A percentile compares a stretch with the other conserved stretches of the same genome.
Evolutionary conservation across 2,113 vertebrate species (phyloP).

Genomic region (Eulemur rufifrons): DNA sequence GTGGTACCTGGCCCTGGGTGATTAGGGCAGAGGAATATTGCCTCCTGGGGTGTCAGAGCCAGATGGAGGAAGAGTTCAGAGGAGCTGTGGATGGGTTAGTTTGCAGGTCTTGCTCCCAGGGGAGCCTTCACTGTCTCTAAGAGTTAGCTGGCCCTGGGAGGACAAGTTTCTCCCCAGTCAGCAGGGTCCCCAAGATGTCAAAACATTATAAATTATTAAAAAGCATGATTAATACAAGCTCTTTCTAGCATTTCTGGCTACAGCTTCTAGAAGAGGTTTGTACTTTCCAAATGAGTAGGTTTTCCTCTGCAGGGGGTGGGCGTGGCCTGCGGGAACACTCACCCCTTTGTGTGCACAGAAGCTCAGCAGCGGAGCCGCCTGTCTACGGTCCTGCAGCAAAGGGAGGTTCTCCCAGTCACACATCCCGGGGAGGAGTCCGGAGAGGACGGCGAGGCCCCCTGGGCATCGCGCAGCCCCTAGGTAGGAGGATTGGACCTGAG

Average conservation of each 20-base stretch:
- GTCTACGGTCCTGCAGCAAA: background rate
- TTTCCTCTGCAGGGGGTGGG: background rate
- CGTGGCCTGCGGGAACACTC: background rate
- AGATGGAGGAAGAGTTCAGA: background rate
- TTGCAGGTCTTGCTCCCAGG: background rate
- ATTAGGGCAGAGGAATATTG: fast-evolving
- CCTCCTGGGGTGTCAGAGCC: background rate
- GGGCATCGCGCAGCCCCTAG: background rate
- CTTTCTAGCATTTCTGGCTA: background rate
- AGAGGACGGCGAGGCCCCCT: background rate
- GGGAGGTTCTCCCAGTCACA: background rate
- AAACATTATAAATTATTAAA: background rate
- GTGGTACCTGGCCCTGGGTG: background rate
- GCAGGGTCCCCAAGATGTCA: background rate
- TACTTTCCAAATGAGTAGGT: background rate
- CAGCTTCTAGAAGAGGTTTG: background rate
- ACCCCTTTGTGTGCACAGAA: background rate
- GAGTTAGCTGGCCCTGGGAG: background rate
- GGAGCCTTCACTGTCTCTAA: background rate
- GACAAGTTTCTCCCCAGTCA: background rate
- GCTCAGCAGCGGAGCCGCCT: background rate
- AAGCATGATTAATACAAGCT: background rate
- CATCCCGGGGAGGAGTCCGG: background rate
- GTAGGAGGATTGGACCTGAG: background rate
- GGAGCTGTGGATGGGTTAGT: background rate